A percentile compares a stretch with the other conserved stretches of the same genome.
Conservation (phyloP, 1,140 invertebrate species). For the Solen grandis region DNA sequence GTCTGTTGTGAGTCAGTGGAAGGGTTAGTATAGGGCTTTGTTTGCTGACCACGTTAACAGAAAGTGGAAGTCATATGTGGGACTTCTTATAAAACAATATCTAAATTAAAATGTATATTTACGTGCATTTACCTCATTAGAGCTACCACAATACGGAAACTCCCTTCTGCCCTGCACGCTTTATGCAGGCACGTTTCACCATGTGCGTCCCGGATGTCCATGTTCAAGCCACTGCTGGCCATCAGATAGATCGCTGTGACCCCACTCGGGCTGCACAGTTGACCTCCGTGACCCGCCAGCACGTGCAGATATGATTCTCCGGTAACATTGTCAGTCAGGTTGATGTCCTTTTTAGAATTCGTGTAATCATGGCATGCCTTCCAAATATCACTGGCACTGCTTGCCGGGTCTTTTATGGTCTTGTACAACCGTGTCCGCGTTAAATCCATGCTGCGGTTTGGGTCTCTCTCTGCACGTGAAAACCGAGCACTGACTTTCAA, state of each 20-base stretch:
- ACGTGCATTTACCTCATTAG: constrained; percentile 42
- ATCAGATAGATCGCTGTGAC: constrained; percentile 47
- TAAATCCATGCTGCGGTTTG: constrained; percentile 26
- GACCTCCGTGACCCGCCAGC: constrained; percentile 33
- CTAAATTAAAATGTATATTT: too few species aligned
- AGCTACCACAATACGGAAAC: constrained; percentile 42
- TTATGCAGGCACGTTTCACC: constrained; percentile 58
- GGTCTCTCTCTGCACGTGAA: too few species aligned
- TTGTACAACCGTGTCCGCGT: constrained; percentile 28
- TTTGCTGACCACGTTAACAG: too few species aligned
- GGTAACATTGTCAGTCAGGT: constrained; percentile 32
- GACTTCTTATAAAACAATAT: too few species aligned
- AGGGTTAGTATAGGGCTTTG: too few species aligned
- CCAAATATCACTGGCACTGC: constrained; percentile 5
- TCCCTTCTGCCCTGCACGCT: constrained; percentile 8
- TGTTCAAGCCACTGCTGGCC: constrained; percentile 41
- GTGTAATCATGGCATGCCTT: constrained; percentile 30
- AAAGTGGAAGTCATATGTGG: too few species aligned
- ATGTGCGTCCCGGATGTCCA: constrained; percentile 44
- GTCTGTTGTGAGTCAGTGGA: too few species aligned
- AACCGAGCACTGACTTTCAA: too few species aligned
- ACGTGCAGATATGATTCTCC: constrained; percentile 49
- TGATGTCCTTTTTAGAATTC: constrained; percentile 45
- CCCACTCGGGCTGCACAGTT: constrained; percentile 1
- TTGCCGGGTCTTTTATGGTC: constrained; percentile 20